Evolutionary conservation across 2,113 vertebrate species (phyloP).

Genomic region (Caretta caretta): DNA sequence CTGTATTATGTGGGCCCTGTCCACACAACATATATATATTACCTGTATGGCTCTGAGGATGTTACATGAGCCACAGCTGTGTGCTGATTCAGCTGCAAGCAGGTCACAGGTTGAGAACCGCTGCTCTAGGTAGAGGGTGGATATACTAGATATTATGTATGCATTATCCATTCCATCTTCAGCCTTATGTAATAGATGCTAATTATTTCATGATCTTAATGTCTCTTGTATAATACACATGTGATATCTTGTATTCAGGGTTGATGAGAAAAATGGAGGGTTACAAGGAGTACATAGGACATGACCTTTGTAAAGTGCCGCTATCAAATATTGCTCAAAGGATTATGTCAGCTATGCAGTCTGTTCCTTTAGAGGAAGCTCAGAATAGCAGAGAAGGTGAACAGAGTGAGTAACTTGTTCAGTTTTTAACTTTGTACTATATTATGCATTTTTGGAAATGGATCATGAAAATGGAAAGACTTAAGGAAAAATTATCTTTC

Average conservation of each 20-base stretch:
- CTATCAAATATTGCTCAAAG: constrained; percentile 87
- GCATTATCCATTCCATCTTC: neutral
- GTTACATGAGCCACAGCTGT: too few relatives aligned
- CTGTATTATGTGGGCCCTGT: too few relatives aligned
- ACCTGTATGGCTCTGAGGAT: too few relatives aligned
- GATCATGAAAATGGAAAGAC: neutral
- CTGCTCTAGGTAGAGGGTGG: neutral
- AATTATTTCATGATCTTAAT: constrained; percentile 19
- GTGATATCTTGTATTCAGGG: constrained; percentile 72
- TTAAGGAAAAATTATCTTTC: neutral
- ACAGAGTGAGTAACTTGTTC: constrained; percentile 76
- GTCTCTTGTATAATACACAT: constrained; percentile 5
- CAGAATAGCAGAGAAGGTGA: constrained; percentile 55
- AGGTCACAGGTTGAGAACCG: too few relatives aligned
- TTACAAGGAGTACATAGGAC: constrained; percentile 70
- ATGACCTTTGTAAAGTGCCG: constrained; percentile 76
- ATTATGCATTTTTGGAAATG: neutral
- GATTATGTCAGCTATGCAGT: constrained; percentile 86
- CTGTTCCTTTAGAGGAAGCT: constrained; percentile 60
- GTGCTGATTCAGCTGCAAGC: too few relatives aligned
- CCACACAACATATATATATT: too few relatives aligned
- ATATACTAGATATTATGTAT: neutral
- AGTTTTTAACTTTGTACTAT: constrained; percentile 1
- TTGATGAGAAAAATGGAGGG: constrained; percentile 80
- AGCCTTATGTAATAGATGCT: neutral